Evolutionary conservation across 2,888 invertebrate genomes (phyloP).

Genomic region (Ametastegia equiseti): DNA sequence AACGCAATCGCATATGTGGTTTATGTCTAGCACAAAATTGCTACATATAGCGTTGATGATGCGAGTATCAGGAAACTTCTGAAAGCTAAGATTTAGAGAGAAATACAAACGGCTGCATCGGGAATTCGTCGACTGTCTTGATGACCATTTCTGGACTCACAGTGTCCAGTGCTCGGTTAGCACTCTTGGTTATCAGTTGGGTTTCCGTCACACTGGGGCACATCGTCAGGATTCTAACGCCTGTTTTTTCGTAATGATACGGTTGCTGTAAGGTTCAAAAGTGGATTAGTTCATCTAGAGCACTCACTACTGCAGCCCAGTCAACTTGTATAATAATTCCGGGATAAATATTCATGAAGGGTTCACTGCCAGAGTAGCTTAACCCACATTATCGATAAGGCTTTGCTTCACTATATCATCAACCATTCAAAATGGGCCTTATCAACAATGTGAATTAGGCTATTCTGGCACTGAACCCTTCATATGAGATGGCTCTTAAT

Average conservation of each 20-base stretch:
- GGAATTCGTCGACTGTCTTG: conserved; percentile 54
- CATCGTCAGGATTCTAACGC: conserved; percentile 71
- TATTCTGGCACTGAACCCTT: too few relatives aligned
- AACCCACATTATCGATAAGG: too few relatives aligned
- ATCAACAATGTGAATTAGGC: too few relatives aligned
- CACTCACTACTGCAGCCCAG: neutral
- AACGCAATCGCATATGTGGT: neutral
- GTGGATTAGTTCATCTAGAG: neutral
- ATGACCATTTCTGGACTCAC: conserved; percentile 60
- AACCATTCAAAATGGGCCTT: too few relatives aligned
- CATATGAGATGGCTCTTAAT: too few relatives aligned
- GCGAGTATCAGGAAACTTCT: neutral
- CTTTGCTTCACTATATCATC: too few relatives aligned
- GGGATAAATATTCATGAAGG: too few relatives aligned
- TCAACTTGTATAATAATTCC: too few relatives aligned
- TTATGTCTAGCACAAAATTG: neutral
- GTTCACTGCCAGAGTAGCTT: too few relatives aligned
- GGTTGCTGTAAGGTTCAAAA: conserved; percentile 54
- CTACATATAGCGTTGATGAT: neutral
- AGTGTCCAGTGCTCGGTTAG: conserved; percentile 58
- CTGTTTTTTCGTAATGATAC: conserved; percentile 69
- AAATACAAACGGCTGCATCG: conserved; percentile 65
- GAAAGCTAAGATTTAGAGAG: neutral
- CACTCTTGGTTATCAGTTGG: conserved; percentile 59
- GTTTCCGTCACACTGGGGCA: conserved; percentile 73